Conservation (phyloP, 2,888 invertebrate genomes). For the Carterocephalus palaemon region DNA sequence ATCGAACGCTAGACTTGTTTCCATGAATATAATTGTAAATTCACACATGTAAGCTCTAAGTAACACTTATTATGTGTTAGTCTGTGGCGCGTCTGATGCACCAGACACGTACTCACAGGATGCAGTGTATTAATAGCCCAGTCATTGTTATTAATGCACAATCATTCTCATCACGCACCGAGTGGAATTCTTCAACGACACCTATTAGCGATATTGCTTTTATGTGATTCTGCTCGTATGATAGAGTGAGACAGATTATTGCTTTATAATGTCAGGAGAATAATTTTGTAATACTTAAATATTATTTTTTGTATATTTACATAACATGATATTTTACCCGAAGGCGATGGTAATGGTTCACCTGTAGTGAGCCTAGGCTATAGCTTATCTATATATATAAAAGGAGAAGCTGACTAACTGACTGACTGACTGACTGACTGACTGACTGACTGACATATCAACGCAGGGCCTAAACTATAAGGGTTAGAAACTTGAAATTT, state of each 20-base stretch:
- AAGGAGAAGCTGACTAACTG: too few species aligned
- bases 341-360: too few species aligned
- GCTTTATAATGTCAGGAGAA: too few species aligned
- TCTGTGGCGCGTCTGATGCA: constrained; percentile 28
- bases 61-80: constrained; percentile 6
- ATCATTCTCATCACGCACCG: constrained; percentile 17
- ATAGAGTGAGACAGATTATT: constrained; percentile 7
- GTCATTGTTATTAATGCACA: constrained; percentile 18
- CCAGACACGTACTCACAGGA: constrained; percentile 25
- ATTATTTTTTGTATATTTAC: too few species aligned
- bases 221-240: constrained; percentile 21
- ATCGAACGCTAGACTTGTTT: constrained; percentile 9
- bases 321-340: too few species aligned
- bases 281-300: not conserved
- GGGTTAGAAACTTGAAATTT: too few species aligned
- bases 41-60: constrained; percentile 6
- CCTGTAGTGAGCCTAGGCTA: too few species aligned
- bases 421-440: too few species aligned
- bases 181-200: constrained; percentile 19
- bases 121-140: constrained; percentile 19
- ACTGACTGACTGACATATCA: too few species aligned
- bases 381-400: too few species aligned
- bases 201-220: constrained; percentile 20
- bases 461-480: too few species aligned
- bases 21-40: constrained; percentile 6